Percentiles rank a stretch among this genome's conserved stretches.
Evolutionary conservation across 2,797 vertebrate species (phyloP).

Genomic region (Arctocebus calabarensis): DNA sequence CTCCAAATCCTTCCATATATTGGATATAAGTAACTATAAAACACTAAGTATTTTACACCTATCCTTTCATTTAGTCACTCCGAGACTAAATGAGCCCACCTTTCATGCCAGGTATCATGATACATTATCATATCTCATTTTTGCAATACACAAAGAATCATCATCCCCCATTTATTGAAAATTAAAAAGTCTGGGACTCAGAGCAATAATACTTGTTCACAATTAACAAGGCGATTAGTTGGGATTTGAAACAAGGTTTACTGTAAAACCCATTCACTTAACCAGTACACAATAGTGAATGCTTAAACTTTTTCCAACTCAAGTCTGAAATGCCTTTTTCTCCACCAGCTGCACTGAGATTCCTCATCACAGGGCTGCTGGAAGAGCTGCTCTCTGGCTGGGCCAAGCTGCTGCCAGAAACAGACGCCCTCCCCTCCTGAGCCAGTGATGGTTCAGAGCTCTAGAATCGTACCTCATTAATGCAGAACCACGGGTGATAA

Average conservation of each 20-base stretch:
- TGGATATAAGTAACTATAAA: not conserved
- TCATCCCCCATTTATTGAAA: not conserved
- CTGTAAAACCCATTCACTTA: not conserved
- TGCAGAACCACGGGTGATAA: slow-evolving; percentile 47
- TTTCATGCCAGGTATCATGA: not conserved
- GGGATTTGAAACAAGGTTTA: not conserved
- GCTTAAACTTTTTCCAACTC: not conserved
- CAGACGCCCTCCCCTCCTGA: not conserved
- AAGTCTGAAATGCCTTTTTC: not conserved
- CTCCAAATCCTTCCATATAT: not conserved
- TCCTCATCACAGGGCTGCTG: not conserved
- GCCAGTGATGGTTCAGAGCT: not conserved
- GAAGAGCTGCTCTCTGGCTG: not conserved
- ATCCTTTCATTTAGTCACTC: not conserved
- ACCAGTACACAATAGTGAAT: not conserved
- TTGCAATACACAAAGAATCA: not conserved
- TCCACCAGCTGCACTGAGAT: not conserved
- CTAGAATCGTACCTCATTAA: slow-evolving; percentile 7
- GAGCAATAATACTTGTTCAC: not conserved
- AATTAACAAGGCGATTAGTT: not conserved
- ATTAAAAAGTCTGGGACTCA: not conserved
- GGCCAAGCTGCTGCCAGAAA: not conserved
- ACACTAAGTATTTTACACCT: not conserved
- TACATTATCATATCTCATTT: not conserved
- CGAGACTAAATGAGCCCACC: not conserved